Base-by-base conservation (phyloP, 2,797 vertebrate genomes). In the Gymnodraco acuticeps region DNA sequence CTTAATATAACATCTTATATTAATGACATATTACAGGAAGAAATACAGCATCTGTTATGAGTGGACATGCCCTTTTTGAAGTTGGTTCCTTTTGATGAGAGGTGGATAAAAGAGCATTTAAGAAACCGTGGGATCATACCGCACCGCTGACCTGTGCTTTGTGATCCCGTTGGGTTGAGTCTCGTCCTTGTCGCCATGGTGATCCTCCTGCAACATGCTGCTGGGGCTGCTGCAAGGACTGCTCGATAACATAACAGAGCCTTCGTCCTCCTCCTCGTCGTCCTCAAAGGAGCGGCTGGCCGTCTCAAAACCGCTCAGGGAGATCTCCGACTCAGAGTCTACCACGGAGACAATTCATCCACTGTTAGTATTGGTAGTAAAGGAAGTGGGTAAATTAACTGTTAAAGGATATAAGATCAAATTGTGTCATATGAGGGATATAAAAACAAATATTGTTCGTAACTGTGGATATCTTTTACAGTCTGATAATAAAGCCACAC, bases 251-350 rank as follows among this genome's bases (percentile, higher is more conserved):
- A 93, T 92, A 88, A 95, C 89, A n/a, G 91, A 92, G 71, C 83
- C 87, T 86, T 90, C 81, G 82, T 90, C 92, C 42, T 92, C 92
- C 46, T 92, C 90, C 27, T 94, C 94, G 70, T 95, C 93, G 71
- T 96, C 95, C 64, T 96, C 94, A 69, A 94, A 88, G 0, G 96
- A 97, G 76, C 76, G 92, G 41, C 95, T 95, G 62, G 95, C 91
- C 0, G 96, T 96, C 93, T 98, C 97, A 88, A 97, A 95, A 82
- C 93, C 95, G 82, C 96, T 97, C 94, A 99, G 89, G 58, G 97
- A 97, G 88, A 88, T 86, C 89, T 97, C 96, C 0, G 97, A 98
- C 88, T 96, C 97, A 0, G 98, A 98, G 87, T 97, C 98, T 99
- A 64, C 54, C 52, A 83, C 3, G 16, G 66, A 73, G 51, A 73